A percentile compares a stretch with the other conserved stretches of the same genome.
Evolutionary conservation across 35 echinoderm and acorn worm genomes (phyloP).

Genomic region (Patiria miniata): DNA sequence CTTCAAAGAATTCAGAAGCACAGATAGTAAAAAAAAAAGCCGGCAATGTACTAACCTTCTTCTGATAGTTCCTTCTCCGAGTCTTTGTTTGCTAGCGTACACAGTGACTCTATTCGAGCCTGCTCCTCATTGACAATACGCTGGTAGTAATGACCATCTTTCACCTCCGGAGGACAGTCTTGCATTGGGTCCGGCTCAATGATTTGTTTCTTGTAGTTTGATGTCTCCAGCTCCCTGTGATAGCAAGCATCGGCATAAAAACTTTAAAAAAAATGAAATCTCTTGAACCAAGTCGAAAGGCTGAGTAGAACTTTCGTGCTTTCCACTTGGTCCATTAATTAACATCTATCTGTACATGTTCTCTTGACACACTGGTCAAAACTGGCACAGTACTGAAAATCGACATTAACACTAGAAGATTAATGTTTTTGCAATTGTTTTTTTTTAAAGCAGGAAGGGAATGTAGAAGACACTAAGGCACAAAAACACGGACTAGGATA

Average conservation of each 20-base stretch:
- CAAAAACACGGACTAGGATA: too few species aligned
- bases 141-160: slow-evolving; percentile 83
- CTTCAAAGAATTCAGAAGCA: too few species aligned
- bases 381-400: too few species aligned
- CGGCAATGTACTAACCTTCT: slow-evolving; percentile 62
- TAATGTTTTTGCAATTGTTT: too few species aligned
- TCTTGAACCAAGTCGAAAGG: neutral
- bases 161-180: slow-evolving; percentile 25
- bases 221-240: neutral
- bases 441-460: too few species aligned
- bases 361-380: too few species aligned
- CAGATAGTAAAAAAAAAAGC: neutral
- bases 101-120: slow-evolving; percentile 57
- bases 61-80: slow-evolving; percentile 69
- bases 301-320: slow-evolving; percentile 12
- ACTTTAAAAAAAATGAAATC: too few species aligned
- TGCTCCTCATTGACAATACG: slow-evolving; percentile 69
- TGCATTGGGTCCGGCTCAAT: neutral
- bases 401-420: too few species aligned
- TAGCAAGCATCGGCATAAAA: too few species aligned
- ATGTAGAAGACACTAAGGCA: too few species aligned
- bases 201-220: neutral
- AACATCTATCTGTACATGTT: too few species aligned
- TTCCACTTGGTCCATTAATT: too few species aligned
- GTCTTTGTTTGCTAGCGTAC: slow-evolving; percentile 41